Evolutionary conservation across 1,140 invertebrate species (phyloP).

Genomic region (Gyrodactylus bullatarudis): DNA sequence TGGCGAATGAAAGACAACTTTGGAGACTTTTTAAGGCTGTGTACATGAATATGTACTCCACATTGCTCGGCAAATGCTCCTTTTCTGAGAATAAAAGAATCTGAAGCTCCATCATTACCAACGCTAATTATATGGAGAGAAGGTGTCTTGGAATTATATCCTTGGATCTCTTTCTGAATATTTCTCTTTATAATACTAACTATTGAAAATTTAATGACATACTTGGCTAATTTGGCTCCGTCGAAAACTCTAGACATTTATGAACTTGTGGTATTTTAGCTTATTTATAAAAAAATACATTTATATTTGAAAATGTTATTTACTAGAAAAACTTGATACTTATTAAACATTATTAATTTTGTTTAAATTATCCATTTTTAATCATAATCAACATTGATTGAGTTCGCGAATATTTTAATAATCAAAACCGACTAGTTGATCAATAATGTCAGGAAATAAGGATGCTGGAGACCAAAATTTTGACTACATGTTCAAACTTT

Average conservation of each 20-base stretch:
- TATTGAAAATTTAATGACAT: no score
- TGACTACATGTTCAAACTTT: slow-evolving; percentile 97
- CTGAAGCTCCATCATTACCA: background rate
- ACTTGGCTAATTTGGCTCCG: no score
- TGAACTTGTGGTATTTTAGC: no score
- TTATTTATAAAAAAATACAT: no score
- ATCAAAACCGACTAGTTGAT: background rate
- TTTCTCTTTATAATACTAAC: no score
- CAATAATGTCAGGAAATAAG: background rate
- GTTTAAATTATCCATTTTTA: background rate
- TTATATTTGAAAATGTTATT: no score
- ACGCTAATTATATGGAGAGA: background rate
- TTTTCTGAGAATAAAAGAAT: background rate
- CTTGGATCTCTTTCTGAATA: background rate
- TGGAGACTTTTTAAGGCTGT: background rate
- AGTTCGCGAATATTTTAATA: background rate
- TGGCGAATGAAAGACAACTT: background rate
- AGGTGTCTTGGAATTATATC: background rate
- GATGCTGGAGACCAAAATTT: slow-evolving; percentile 5
- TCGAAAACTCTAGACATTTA: no score
- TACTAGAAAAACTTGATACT: no score
- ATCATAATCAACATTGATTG: background rate
- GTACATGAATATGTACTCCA: background rate
- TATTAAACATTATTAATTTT: background rate
- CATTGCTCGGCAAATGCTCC: background rate